phyloP scores from a whole-genome alignment of 2,797 vertebrate species.

The Pangasius djambal region DNA sequence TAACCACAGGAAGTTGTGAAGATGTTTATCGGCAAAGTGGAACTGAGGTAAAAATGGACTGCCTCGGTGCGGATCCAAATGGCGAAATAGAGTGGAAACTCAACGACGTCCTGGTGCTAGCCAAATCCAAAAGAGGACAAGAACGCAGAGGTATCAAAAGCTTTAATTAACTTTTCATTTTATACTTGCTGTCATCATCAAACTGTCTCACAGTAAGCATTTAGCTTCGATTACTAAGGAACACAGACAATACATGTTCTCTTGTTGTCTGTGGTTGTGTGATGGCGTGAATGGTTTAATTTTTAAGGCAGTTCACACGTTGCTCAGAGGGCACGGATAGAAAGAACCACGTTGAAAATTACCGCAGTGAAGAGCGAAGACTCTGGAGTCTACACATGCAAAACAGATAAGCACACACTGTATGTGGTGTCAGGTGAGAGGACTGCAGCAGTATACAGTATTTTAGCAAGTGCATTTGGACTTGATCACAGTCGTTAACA shows the following conservation, averaged over 20 bases:
- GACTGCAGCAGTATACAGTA: neutral
- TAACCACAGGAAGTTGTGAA: slow-evolving; percentile 49
- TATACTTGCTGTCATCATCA: neutral
- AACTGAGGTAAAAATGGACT: rapidly evolving
- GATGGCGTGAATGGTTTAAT: neutral
- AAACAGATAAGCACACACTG: rapidly evolving
- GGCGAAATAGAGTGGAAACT: rapidly evolving
- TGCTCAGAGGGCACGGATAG: rapidly evolving
- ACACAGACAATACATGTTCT: neutral
- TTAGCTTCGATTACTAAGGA: neutral
- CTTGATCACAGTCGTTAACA: neutral
- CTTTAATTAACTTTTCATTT: neutral
- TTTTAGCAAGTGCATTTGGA: neutral
- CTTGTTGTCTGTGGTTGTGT: neutral
- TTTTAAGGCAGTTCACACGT: neutral
- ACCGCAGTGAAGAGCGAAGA: neutral
- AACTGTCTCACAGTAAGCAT: neutral
- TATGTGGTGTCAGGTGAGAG: slow-evolving; percentile 46
- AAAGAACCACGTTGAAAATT: neutral
- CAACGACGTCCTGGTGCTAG: rapidly evolving
- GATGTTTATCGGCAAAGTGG: neutral
- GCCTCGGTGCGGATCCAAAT: rapidly evolving
- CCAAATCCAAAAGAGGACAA: rapidly evolving
- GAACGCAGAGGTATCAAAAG: neutral
- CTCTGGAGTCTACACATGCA: slow-evolving; percentile 39